These are phyloP conservation scores for Cerastoderma edule DNA, from an alignment of 2,888 invertebrate genomes.

Conservation along the genomic window DNA sequence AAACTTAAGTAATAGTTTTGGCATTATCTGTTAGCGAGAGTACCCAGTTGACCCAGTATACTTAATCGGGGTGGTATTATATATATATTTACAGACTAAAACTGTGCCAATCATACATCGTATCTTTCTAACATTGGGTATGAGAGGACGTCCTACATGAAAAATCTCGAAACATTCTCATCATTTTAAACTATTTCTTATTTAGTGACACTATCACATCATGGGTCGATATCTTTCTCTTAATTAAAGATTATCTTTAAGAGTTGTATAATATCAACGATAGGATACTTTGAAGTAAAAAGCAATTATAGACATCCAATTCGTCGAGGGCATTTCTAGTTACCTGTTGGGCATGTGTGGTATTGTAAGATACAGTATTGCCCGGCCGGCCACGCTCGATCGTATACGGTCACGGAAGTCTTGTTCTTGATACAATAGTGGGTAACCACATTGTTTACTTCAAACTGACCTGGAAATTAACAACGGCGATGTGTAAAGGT, in stretches of 20 bases:
- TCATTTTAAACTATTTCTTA: background rate
- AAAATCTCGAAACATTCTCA: too few species aligned
- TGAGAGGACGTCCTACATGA: too few species aligned
- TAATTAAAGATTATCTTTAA: background rate
- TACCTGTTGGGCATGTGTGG: conserved; percentile 58
- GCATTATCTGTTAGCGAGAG: too few species aligned
- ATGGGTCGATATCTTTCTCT: background rate
- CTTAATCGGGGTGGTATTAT: too few species aligned
- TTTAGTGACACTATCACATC: background rate
- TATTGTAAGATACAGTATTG: conserved; percentile 63
- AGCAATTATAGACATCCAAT: too few species aligned
- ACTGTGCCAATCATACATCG: too few species aligned
- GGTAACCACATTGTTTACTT: conserved; percentile 29
- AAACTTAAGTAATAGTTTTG: too few species aligned
- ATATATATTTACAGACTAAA: too few species aligned
- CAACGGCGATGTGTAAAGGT: background rate
- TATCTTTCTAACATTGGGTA: too few species aligned
- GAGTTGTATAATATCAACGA: background rate
- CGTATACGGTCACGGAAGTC: conserved; percentile 34
- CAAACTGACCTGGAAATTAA: conserved; percentile 21
- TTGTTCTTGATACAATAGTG: conserved; percentile 59
- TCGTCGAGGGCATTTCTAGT: too few species aligned
- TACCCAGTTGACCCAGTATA: too few species aligned
- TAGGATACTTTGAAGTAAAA: background rate
- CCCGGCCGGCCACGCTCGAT: conserved; percentile 59